Evolutionary conservation across 2,113 vertebrate genomes (phyloP).

Genomic region (Pygoscelis adeliae): DNA sequence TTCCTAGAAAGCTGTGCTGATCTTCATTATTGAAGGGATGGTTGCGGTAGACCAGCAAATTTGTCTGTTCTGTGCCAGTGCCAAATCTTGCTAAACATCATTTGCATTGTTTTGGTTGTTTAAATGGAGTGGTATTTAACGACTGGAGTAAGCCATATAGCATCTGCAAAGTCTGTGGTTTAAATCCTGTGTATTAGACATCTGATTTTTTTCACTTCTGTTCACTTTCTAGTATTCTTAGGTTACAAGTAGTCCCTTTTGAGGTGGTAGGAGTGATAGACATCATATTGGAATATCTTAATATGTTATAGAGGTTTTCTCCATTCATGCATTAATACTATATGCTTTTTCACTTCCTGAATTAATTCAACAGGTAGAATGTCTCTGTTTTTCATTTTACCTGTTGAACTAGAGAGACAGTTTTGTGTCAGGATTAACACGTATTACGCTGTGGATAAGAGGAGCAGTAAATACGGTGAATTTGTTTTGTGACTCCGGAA

Average conservation of each 20-base stretch:
- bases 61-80: background rate
- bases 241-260: background rate
- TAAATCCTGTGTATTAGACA: background rate
- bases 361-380: background rate
- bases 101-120: background rate
- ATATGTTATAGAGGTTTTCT: background rate
- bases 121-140: background rate
- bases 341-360: background rate
- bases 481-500: background rate
- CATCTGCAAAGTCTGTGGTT: background rate
- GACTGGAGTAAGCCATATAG: background rate
- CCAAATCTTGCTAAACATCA: background rate
- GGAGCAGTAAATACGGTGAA: background rate
- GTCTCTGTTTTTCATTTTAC: background rate
- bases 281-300: background rate
- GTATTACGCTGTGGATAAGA: background rate
- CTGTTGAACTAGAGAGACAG: background rate
- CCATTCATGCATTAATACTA: background rate
- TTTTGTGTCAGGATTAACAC: background rate
- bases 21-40: background rate
- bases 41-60: background rate
- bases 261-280: background rate
- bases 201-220: background rate
- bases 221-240: background rate
- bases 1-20: background rate